Evolutionary conservation across 2,797 vertebrate genomes (phyloP), one percentile per base, ranked within the genome.

Genomic region (Argyrosomus regius): DNA sequence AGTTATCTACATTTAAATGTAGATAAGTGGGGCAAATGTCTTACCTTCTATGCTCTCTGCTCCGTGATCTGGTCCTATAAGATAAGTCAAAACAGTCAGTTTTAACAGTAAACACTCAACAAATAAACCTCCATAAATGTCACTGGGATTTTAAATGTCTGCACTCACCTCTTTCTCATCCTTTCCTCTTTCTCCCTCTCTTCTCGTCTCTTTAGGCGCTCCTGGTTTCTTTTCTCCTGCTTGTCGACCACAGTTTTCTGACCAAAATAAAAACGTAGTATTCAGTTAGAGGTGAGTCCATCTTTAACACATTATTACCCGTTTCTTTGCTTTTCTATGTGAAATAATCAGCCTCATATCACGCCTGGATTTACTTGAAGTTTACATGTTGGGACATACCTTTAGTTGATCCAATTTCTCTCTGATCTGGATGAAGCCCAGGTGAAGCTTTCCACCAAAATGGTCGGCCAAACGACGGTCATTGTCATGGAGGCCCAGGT

Each of bases 341-440:
- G 35, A 39, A 39, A 22, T 73, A n/a, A 62, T 41, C 50, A 18
- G 0, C 12, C 3, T 5, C 9, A 4, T 16, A 18, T 41, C 11
- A 18, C 22, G 24, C 10, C 41, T 41, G 4, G 5, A 57, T 0
- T n/a, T 4, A 50, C n/a, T 10, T 50, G 11, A 39, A 2, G 35
- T 35, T 35, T 35, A 52, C 11, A 3, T 1, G 8, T 2, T 13
- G 41, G 3, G 11, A 12, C 57, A 5, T 92, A 98, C 98, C 96
- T 97, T 97, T 83, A 99, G 93, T 78, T 97, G 96, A 84, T 98
- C 97, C 93, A 99, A 94, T 88, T 99, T 99, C 93, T 99, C 98
- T 87, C 98, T 93, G 87, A 99, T 99, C 92, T 99, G 97, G 91
- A 99, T 99, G 95, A 99, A 99, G 53, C 98, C 98, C 93, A 99